Base-by-base conservation (phyloP, 2,888 invertebrate genomes). In the Globia sparganii region DNA sequence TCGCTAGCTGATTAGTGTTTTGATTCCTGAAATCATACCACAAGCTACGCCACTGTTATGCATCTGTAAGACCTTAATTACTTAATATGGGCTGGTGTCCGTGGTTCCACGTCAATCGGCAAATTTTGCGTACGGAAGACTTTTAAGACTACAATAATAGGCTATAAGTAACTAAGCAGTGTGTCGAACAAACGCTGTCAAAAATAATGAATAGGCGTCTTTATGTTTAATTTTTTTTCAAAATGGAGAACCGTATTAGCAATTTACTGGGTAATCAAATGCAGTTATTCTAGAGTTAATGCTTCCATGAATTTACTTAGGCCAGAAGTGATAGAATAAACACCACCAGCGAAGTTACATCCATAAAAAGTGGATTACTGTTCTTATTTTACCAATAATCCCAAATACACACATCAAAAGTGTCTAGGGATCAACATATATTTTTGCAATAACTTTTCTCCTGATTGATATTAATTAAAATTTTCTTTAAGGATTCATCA, bases 1-100 rank as follows among this genome's bases (percentile, higher is more conserved):
- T 59, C 81, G 65, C 72, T 43, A 65, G 71, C 40, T 68, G 56
- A n/a, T 74, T 62, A 11, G 18, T 25, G 21, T 56, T 49, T 31
- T 43, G 13, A 67, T 31, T 37, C 18, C n/a, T 66, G 49, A 28
- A 70, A 71, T 34, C 21, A 21, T 37, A 61, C 13, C 46, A 58
- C 37, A 34, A 68, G 28, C 9, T 18, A 69, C 15, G n/a, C 18
- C 25, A 37, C n/a, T 46, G 6, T 64, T 21, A 21, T 21, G n/a
- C 21, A n/a, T 21, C 4, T 75, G n/a, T 43, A 13, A 76, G 18
- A 11, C 25, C 28, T 58, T 59, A 59, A 8, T n/a, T 56, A 53
- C 25, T 25, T 53, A 53, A 53, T 53, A 25, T 1, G 53, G 53
- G 53, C 25, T 53, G 3, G 25, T 53, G 53, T 53, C 25, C 53